Percentiles rank a stretch among this genome's conserved stretches.
Conservation (phyloP, 2,113 vertebrate genomes). For the Scolopax mira region DNA sequence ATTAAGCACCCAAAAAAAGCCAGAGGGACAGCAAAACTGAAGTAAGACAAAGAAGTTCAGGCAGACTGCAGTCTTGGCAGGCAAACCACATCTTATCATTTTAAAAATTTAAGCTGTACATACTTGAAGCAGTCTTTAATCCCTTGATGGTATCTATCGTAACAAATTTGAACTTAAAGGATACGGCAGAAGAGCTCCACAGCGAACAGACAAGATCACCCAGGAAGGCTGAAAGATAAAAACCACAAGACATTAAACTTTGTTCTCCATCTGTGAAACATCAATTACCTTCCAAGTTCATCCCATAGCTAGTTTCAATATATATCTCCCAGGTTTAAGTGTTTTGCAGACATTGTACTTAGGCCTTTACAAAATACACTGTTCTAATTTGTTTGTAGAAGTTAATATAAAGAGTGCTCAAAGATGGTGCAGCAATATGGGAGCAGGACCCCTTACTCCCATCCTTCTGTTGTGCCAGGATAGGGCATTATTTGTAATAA, state of each 20-base stretch:
- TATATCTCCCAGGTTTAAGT: background rate
- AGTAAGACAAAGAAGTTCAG: background rate
- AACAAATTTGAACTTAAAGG: slow-evolving; percentile 72
- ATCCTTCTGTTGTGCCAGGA: background rate
- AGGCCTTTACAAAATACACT: background rate
- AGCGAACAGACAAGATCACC: slow-evolving; percentile 92
- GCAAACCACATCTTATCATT: background rate
- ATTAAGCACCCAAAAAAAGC: background rate
- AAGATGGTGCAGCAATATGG: background rate
- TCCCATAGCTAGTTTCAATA: background rate
- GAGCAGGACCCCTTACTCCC: background rate
- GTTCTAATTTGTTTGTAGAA: background rate
- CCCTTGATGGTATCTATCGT: background rate
- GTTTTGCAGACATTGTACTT: background rate
- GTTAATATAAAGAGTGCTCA: background rate
- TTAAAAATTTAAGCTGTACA: background rate
- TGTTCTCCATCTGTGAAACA: background rate
- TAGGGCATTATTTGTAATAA: too few relatives aligned
- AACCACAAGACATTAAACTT: background rate
- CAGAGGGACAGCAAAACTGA: background rate
- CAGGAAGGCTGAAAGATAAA: slow-evolving; percentile 89
- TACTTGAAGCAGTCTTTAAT: background rate
- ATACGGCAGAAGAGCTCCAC: slow-evolving; percentile 98
- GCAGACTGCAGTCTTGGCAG: background rate
- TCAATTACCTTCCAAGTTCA: background rate